A percentile compares a stretch with the other conserved stretches of the same genome.
These are phyloP conservation scores for Ferdinandea cuprea DNA, from an alignment of 2,888 invertebrate genomes.

Conservation along the genomic window DNA sequence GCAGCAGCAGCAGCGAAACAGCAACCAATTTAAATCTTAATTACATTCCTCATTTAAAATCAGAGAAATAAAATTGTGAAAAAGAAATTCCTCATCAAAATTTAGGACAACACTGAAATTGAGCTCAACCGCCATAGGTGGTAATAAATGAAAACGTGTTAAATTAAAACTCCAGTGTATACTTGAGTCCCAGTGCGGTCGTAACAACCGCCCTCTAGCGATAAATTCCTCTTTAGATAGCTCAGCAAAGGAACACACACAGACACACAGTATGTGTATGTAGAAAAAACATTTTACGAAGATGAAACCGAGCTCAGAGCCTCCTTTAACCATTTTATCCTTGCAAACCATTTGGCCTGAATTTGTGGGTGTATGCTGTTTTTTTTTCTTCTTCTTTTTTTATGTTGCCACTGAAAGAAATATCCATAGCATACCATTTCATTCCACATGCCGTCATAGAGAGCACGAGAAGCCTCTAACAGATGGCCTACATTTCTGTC, in stretches of 20 bases:
- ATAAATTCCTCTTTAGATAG: slow-evolving; percentile 44
- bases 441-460: slow-evolving; percentile 8
- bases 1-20: slow-evolving; percentile 15
- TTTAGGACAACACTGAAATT: slow-evolving; percentile 64
- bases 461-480: slow-evolving; percentile 35
- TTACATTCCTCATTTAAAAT: slow-evolving; percentile 57
- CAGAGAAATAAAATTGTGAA: slow-evolving; percentile 13
- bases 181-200: slow-evolving; percentile 42
- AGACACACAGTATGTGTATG: slow-evolving; percentile 20
- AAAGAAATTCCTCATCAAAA: slow-evolving; percentile 31
- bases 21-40: slow-evolving; percentile 59
- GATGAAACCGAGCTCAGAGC: slow-evolving; percentile 48
- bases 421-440: slow-evolving; percentile 40
- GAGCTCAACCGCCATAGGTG: slow-evolving; percentile 70
- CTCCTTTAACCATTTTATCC: slow-evolving; percentile 68
- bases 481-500: slow-evolving; percentile 72
- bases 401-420: slow-evolving; percentile 56
- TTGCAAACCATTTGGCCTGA: slow-evolving; percentile 71
- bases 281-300: slow-evolving; percentile 46
- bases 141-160: slow-evolving; percentile 72
- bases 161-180: slow-evolving; percentile 62
- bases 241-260: slow-evolving; percentile 20
- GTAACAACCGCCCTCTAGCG: slow-evolving; percentile 51
- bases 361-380: no score
- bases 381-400: background rate